Evolutionary conservation across 30 jellyfish, hydroid and myxozoan genomes (phyloP).

Genomic region (Catostylus mosaicus): DNA sequence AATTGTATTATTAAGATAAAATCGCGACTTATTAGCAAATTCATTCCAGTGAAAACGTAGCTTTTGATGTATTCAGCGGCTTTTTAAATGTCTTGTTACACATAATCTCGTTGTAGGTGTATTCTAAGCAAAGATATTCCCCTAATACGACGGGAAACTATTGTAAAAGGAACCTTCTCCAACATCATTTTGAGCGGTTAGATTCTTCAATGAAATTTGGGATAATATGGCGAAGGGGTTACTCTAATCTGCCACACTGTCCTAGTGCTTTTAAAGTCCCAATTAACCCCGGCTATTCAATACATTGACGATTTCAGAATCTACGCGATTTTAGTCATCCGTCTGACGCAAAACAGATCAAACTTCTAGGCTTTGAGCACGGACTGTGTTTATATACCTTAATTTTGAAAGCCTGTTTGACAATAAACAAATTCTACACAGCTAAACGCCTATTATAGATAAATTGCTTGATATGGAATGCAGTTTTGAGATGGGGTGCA

Average conservation of each 20-base stretch:
- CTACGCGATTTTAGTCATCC: background rate
- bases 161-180: conserved; percentile 7
- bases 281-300: background rate
- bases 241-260: background rate
- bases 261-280: background rate
- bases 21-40: conserved; percentile 49
- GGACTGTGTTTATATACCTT: too few species aligned
- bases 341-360: too few species aligned
- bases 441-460: too few species aligned
- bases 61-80: conserved; percentile 52
- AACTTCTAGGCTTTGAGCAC: background rate
- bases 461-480: too few species aligned
- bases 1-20: conserved; percentile 46
- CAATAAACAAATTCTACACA: too few species aligned
- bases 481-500: too few species aligned
- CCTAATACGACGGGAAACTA: conserved; percentile 11
- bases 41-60: conserved; percentile 28
- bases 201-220: background rate
- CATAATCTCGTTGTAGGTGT: conserved; percentile 32
- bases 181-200: conserved; percentile 8
- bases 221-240: conserved; percentile 4
- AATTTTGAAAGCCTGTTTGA: too few species aligned
- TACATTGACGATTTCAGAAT: background rate
- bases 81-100: conserved; percentile 11
- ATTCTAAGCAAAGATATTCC: conserved; percentile 3